Evolutionary conservation across 1,140 invertebrate species (phyloP).

Genomic region (Stegodyphus dumicola): DNA sequence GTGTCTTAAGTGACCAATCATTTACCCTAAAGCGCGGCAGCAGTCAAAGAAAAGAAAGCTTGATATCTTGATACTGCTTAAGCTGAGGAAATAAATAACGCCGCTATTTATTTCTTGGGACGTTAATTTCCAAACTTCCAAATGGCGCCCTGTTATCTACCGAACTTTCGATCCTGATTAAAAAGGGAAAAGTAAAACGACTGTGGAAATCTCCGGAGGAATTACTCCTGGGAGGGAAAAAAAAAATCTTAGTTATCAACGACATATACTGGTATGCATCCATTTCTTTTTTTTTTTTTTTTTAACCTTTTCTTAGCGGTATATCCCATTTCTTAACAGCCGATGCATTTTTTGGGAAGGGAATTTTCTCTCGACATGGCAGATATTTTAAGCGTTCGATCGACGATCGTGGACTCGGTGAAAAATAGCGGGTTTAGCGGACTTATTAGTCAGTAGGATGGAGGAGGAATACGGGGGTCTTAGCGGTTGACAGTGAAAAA

Average conservation of each 20-base stretch:
- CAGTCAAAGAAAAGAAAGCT: constrained; percentile 14
- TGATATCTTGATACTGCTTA: constrained; percentile 57
- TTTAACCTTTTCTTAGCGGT: not conserved
- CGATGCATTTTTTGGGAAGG: constrained; percentile 6
- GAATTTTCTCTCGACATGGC: not conserved
- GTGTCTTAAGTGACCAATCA: constrained; percentile 46
- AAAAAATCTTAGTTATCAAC: constrained; percentile 56
- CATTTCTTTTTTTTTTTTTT: constrained; percentile 15
- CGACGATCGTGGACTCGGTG: constrained; percentile 23
- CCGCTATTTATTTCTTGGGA: constrained; percentile 44
- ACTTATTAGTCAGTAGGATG: constrained; percentile 57
- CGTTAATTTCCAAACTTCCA: constrained; percentile 51
- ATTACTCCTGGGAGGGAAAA: constrained; percentile 33
- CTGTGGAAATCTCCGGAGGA: constrained; percentile 47
- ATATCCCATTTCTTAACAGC: not conserved
- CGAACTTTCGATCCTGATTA: constrained; percentile 56
- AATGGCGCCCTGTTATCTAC: constrained; percentile 55
- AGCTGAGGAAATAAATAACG: constrained; percentile 54
- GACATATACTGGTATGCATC: constrained; percentile 52
- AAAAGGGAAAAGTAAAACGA: constrained; percentile 32
- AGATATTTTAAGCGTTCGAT: constrained; percentile 61
- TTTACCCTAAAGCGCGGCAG: constrained; percentile 12
- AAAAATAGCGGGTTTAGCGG: constrained; percentile 60
- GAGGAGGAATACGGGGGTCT: constrained; percentile 31
- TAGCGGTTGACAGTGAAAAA: constrained; percentile 57